Evolutionary conservation across 1,140 invertebrate species (phyloP).

Genomic region (Sweltsa coloradensis): DNA sequence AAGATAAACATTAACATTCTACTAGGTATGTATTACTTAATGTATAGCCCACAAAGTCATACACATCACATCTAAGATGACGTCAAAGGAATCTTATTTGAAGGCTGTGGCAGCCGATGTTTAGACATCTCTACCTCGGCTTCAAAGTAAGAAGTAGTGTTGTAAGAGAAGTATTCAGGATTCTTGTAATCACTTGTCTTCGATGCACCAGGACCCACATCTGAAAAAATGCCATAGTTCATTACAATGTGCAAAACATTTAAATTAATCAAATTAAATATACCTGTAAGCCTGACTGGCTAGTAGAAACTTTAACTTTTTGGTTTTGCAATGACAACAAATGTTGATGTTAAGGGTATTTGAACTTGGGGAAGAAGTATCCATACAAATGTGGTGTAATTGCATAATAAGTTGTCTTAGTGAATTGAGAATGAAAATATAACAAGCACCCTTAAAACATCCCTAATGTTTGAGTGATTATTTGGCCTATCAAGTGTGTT

Average conservation of each 20-base stretch:
- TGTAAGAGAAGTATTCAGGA: conserved; percentile 76
- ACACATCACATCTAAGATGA: background rate
- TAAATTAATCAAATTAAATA: too few relatives aligned
- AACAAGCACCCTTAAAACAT: too few relatives aligned
- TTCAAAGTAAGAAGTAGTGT: conserved; percentile 64
- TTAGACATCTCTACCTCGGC: conserved; percentile 74
- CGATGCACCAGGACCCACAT: conserved; percentile 59
- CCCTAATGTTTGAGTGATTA: too few relatives aligned
- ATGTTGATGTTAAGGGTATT: too few relatives aligned
- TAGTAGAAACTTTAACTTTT: too few relatives aligned
- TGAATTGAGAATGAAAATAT: too few relatives aligned
- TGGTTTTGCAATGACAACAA: too few relatives aligned
- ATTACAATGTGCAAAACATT: too few relatives aligned
- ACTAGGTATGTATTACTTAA: background rate
- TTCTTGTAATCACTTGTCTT: conserved; percentile 68
- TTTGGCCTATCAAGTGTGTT: too few relatives aligned
- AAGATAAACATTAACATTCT: background rate
- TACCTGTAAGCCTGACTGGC: background rate
- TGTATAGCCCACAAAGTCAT: background rate
- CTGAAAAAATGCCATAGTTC: conserved; percentile 22
- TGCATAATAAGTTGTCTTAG: too few relatives aligned
- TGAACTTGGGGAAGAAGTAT: too few relatives aligned
- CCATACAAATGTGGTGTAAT: too few relatives aligned
- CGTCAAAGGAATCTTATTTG: conserved; percentile 27
- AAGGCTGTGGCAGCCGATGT: conserved; percentile 60